These are phyloP conservation scores for Drosophila vallismaia DNA, from an alignment of 2,888 invertebrate genomes.

Conservation along the genomic window DNA sequence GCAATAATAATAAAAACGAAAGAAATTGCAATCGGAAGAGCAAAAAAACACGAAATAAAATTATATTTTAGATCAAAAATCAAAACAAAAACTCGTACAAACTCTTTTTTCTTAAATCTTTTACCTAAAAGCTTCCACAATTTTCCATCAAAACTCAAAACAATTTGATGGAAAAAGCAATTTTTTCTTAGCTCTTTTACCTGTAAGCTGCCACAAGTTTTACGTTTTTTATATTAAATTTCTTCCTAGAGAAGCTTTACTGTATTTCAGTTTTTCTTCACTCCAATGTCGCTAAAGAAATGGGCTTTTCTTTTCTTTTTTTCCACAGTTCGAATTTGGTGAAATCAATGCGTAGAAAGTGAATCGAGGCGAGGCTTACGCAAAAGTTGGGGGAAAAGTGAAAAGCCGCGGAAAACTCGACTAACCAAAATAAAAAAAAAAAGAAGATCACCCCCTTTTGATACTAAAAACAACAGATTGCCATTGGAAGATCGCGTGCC, in stretches of 20 bases:
- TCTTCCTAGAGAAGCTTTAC: constrained; percentile 7
- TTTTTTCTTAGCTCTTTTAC: no score
- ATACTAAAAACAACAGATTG: constrained; percentile 11
- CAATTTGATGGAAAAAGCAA: no score
- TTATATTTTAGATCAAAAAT: no score
- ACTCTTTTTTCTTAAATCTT: no score
- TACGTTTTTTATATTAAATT: not conserved
- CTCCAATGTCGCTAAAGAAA: constrained; percentile 35
- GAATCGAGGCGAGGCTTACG: constrained; percentile 62
- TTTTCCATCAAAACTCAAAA: no score
- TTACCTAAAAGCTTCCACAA: no score
- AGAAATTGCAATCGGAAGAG: no score
- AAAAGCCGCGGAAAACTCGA: constrained; percentile 50
- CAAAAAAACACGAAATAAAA: no score
- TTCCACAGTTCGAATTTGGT: constrained; percentile 65
- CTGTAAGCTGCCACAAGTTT: no score
- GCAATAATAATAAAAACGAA: not conserved
- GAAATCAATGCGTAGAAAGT: constrained; percentile 82
- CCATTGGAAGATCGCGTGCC: constrained; percentile 17
- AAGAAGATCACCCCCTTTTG: constrained; percentile 8
- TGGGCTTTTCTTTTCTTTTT: constrained; percentile 55
- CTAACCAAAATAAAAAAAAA: constrained; percentile 19
- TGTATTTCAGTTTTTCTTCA: constrained; percentile 20
- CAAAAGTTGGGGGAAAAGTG: constrained; percentile 60
- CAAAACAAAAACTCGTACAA: no score